These are phyloP conservation scores for Periparus ater DNA, from an alignment of 2,797 vertebrate species.

Conservation along the genomic window DNA sequence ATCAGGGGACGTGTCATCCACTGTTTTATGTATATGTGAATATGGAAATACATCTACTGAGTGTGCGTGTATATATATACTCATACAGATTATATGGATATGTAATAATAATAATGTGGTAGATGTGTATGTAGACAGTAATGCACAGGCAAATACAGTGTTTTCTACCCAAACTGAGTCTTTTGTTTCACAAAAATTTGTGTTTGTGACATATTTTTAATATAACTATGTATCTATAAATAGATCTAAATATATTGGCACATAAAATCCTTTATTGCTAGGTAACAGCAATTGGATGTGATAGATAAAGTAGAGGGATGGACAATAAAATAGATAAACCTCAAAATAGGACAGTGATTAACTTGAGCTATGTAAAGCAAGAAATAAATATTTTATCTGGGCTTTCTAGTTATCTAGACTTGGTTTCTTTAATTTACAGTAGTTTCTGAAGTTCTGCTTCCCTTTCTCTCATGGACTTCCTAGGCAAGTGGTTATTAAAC, in stretches of 20 bases:
- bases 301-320: background rate
- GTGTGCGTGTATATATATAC: background rate
- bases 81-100: slow-evolving; percentile 21
- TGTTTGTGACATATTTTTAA: background rate
- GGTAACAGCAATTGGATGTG: background rate
- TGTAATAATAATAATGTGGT: slow-evolving; percentile 30
- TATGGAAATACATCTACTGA: slow-evolving; percentile 75
- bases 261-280: background rate
- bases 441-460: background rate
- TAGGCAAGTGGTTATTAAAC: background rate
- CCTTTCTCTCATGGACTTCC: background rate
- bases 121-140: background rate
- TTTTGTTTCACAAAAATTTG: background rate
- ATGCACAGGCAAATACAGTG: background rate
- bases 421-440: background rate
- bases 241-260: background rate
- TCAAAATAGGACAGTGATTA: background rate
- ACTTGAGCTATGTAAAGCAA: background rate
- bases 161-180: background rate
- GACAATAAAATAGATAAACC: background rate
- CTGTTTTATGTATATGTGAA: slow-evolving; percentile 79
- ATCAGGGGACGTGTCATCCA: slow-evolving; percentile 73
- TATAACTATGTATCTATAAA: background rate
- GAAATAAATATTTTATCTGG: background rate
- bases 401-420: background rate